These are phyloP conservation scores for Lasioglossum lativentre DNA, from an alignment of 2,888 invertebrate species.

Conservation along the genomic window DNA sequence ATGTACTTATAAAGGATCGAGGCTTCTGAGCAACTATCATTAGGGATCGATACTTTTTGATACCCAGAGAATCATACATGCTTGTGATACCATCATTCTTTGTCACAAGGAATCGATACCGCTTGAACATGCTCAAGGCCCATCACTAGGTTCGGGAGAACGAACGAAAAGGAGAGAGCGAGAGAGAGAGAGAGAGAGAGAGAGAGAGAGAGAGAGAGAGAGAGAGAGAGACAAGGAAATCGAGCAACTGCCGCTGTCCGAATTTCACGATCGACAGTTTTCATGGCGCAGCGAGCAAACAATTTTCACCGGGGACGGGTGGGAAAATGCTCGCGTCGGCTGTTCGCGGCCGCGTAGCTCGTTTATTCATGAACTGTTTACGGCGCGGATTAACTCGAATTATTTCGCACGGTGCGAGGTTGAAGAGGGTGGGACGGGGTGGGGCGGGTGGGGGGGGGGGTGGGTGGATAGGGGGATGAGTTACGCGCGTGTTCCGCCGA, in stretches of 20 bases:
- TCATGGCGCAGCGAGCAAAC: slow-evolving; percentile 28
- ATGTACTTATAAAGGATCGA: too few species aligned
- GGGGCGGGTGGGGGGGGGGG: not conserved
- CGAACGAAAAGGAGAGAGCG: too few species aligned
- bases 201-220: not conserved
- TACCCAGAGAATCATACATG: too few species aligned
- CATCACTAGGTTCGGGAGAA: too few species aligned
- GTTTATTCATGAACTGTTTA: slow-evolving; percentile 58
- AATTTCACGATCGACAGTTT: slow-evolving; percentile 28
- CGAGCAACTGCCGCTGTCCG: not conserved
- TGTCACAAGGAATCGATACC: too few species aligned
- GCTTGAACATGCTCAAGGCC: too few species aligned
- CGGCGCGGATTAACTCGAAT: slow-evolving; percentile 62
- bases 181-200: too few species aligned
- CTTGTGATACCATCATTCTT: too few species aligned
- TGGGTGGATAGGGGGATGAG: slow-evolving; percentile 26
- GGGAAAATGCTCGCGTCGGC: slow-evolving; percentile 24
- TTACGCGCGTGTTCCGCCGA: slow-evolving; percentile 30
- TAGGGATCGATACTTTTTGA: too few species aligned
- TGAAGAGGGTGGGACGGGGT: not conserved
- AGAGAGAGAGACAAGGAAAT: not conserved
- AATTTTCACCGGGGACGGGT: slow-evolving; percentile 18
- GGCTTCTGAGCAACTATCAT: too few species aligned
- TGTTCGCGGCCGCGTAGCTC: slow-evolving; percentile 24
- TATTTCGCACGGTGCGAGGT: slow-evolving; percentile 40